These are phyloP conservation scores for Astyanax mexicanus DNA, from an alignment of 2,797 vertebrate species.

Conservation along the genomic window DNA sequence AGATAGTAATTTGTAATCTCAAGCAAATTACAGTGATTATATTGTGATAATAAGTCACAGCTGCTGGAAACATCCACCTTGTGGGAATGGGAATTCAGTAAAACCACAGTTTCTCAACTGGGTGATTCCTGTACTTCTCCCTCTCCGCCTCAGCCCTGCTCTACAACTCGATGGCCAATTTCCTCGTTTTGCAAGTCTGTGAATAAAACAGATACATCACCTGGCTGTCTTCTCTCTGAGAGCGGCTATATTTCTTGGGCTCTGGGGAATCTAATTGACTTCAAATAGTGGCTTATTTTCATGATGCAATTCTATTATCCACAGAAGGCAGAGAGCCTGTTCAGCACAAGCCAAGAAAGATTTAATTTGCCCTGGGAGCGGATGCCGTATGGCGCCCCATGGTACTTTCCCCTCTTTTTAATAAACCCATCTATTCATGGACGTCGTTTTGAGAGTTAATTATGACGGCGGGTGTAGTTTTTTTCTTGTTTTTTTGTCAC, in stretches of 20 bases:
- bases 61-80: too few relatives aligned
- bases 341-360: constrained; percentile 19
- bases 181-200: neutral
- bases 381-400: neutral
- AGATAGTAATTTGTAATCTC: too few relatives aligned
- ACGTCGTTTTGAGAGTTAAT: neutral
- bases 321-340: neutral
- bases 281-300: constrained; percentile 22
- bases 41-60: too few relatives aligned
- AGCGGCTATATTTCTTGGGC: constrained; percentile 10
- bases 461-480: neutral
- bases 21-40: too few relatives aligned
- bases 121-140: neutral
- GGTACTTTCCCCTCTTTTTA: neutral
- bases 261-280: constrained; percentile 29
- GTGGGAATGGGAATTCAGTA: too few relatives aligned
- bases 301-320: constrained; percentile 30
- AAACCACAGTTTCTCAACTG: neutral
- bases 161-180: neutral
- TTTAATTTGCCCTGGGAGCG: constrained; percentile 1
- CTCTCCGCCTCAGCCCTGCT: neutral
- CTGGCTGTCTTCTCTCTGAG: neutral
- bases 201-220: constrained; percentile 15
- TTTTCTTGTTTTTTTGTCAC: constrained; percentile 3
- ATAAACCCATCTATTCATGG: neutral